Conservation (phyloP, 2,113 vertebrate species). For the Anseranas semipalmata region DNA sequence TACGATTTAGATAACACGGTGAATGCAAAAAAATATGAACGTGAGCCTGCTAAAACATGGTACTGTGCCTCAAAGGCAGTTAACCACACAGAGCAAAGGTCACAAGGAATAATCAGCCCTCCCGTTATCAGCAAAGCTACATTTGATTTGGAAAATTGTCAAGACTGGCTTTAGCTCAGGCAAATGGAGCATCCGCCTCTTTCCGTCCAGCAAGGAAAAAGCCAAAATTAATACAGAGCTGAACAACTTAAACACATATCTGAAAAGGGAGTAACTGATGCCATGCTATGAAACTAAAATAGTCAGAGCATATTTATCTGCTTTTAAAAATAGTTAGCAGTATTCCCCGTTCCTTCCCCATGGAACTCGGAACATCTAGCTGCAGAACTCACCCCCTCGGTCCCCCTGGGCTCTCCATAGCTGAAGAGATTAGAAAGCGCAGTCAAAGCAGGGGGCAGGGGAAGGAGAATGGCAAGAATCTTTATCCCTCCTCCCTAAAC, state of each 20-base stretch:
- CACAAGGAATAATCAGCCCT: constrained; percentile 52
- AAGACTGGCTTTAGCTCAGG: constrained; percentile 45
- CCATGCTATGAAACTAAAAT: constrained; percentile 62
- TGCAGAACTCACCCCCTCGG: constrained; percentile 11
- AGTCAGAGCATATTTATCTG: constrained; percentile 49
- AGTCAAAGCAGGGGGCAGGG: constrained; percentile 60
- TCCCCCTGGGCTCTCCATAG: neutral
- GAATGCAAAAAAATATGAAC: neutral
- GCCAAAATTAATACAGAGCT: constrained; percentile 22
- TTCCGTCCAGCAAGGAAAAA: constrained; percentile 13
- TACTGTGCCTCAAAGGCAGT: neutral
- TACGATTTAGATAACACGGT: neutral
- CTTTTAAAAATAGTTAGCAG: constrained; percentile 60
- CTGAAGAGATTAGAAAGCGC: constrained; percentile 75
- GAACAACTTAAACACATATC: constrained; percentile 43
- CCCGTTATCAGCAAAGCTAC: constrained; percentile 61
- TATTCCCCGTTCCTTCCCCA: constrained; percentile 36
- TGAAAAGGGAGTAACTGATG: constrained; percentile 57
- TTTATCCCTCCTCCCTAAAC: constrained; percentile 67
- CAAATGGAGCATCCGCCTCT: constrained; percentile 35
- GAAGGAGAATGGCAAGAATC: constrained; percentile 66
- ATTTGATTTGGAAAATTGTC: constrained; percentile 59
- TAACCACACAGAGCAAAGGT: constrained; percentile 61
- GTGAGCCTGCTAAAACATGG: neutral
- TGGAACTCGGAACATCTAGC: constrained; percentile 65